These are phyloP conservation scores for Dione vanillae DNA, from an alignment of 2,888 invertebrate genomes.

Conservation along the genomic window DNA sequence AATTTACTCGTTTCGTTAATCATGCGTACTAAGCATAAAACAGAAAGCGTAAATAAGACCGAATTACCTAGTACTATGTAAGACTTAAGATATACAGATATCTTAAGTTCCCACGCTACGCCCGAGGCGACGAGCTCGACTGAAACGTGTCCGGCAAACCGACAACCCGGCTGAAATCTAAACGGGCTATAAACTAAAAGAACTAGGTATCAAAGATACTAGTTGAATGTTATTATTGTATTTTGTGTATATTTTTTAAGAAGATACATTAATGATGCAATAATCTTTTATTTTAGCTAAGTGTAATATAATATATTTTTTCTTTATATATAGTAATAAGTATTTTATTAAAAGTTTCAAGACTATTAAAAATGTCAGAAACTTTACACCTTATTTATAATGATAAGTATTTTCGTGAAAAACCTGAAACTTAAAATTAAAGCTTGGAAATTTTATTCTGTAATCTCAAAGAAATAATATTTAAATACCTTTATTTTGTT, in stretches of 20 bases:
- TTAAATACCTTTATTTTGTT: too few relatives aligned
- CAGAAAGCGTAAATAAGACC: constrained; percentile 27
- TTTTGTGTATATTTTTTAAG: neutral
- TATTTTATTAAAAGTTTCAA: too few relatives aligned
- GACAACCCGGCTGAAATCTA: constrained; percentile 39
- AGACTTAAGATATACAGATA: constrained; percentile 25
- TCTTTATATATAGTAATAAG: too few relatives aligned
- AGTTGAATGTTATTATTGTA: neutral
- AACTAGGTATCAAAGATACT: constrained; percentile 22
- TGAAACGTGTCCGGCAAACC: constrained; percentile 41
- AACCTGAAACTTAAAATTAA: too few relatives aligned
- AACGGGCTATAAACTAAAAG: constrained; percentile 39
- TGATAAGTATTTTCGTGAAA: too few relatives aligned
- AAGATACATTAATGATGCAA: too few relatives aligned
- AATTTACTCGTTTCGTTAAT: constrained; percentile 17
- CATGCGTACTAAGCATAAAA: constrained; percentile 23
- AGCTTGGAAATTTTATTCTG: too few relatives aligned
- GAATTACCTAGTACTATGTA: constrained; percentile 25
- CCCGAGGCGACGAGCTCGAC: constrained; percentile 41
- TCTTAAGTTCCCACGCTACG: constrained; percentile 44
- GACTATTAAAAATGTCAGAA: too few relatives aligned
- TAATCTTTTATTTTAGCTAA: too few relatives aligned
- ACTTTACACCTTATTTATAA: too few relatives aligned
- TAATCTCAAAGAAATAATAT: too few relatives aligned
- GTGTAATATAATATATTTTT: too few relatives aligned